A percentile compares a stretch with the other conserved stretches of the same genome.
Evolutionary conservation across 2,113 vertebrate genomes (phyloP).

Genomic region (Prietella phreatophila): DNA sequence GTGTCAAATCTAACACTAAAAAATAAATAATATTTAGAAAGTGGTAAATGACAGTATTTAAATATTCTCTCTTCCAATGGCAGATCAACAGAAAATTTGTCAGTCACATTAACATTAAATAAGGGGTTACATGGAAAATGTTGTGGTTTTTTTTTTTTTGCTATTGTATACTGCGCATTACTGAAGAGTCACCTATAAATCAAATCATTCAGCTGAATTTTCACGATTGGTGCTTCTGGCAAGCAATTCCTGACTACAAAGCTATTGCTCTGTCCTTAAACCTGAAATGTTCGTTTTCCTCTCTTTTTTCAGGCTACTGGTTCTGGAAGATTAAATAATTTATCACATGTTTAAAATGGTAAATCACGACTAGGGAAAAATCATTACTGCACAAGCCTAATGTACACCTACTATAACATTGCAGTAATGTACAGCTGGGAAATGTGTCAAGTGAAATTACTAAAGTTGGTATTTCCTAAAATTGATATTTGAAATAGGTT

Average conservation of each 20-base stretch:
- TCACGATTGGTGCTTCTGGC: not conserved
- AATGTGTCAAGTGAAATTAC: not conserved
- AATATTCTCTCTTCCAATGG: not conserved
- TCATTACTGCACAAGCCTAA: not conserved
- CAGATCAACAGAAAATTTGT: not conserved
- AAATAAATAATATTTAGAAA: not conserved
- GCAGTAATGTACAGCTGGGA: not conserved
- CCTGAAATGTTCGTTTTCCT: too few species aligned
- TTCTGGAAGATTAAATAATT: too few species aligned
- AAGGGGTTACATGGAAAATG: not conserved
- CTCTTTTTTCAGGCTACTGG: too few species aligned
- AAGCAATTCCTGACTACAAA: not conserved
- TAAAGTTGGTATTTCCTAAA: not conserved
- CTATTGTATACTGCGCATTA: not conserved
- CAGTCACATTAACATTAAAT: not conserved
- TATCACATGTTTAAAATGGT: not conserved
- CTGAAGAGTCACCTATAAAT: not conserved
- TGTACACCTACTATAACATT: not conserved
- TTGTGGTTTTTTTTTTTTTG: too few species aligned
- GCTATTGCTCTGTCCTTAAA: too few species aligned
- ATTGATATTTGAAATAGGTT: not conserved
- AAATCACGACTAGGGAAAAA: not conserved
- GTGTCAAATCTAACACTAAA: not conserved
- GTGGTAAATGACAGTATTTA: too few species aligned
- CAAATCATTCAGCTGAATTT: not conserved